Percentiles rank a stretch among this genome's conserved stretches.
Conservation (phyloP, 1,140 invertebrate species). For the Bombus polaris region DNA sequence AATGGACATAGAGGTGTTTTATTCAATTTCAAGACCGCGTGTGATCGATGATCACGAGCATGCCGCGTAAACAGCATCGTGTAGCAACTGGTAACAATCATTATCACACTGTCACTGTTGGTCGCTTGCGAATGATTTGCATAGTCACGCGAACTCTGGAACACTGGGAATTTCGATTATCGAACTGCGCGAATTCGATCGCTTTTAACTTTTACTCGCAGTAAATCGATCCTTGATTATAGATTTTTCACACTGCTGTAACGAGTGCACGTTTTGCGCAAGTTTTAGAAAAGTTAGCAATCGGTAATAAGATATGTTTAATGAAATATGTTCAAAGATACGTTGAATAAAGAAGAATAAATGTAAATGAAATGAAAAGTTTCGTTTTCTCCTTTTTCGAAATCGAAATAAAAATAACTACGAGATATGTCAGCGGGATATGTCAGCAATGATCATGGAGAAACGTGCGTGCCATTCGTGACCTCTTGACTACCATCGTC, state of each 20-base stretch:
- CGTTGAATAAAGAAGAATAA: too few relatives aligned
- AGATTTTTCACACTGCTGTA: neutral
- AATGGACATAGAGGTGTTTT: slow-evolving; percentile 16
- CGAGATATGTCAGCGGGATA: too few relatives aligned
- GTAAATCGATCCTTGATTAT: neutral
- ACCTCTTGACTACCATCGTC: neutral
- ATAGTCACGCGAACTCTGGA: slow-evolving; percentile 56
- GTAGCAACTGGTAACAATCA: slow-evolving; percentile 51
- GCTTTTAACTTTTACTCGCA: slow-evolving; percentile 10
- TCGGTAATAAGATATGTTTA: too few relatives aligned
- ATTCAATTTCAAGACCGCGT: slow-evolving; percentile 36
- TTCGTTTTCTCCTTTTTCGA: neutral
- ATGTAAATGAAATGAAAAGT: neutral
- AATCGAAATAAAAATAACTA: neutral
- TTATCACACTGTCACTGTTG: slow-evolving; percentile 59
- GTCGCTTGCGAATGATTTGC: slow-evolving; percentile 42
- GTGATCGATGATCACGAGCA: slow-evolving; percentile 52
- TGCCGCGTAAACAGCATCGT: slow-evolving; percentile 47
- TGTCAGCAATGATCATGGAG: neutral
- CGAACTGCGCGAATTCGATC: slow-evolving; percentile 12
- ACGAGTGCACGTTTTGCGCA: neutral
- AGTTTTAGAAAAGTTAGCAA: too few relatives aligned
- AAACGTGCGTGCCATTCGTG: slow-evolving; percentile 8
- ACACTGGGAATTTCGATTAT: slow-evolving; percentile 49
- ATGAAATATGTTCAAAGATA: too few relatives aligned